Conservation (phyloP, 2,888 invertebrate species). For the Sphaerophoria taeniata region DNA sequence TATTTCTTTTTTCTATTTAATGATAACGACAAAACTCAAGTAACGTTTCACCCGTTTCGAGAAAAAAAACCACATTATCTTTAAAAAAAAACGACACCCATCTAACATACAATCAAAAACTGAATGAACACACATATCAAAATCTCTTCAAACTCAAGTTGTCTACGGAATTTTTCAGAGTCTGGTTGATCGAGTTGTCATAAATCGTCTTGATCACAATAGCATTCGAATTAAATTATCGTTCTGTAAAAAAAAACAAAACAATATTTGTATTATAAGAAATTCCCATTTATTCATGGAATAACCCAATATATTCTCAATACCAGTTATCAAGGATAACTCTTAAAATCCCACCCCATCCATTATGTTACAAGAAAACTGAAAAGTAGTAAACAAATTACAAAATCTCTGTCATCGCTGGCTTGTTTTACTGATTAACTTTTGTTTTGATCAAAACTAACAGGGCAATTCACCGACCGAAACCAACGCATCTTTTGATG, state of each 20-base stretch:
- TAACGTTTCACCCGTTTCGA: not conserved
- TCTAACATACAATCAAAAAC: slow-evolving; percentile 48
- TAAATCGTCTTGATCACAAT: slow-evolving; percentile 35
- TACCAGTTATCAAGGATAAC: slow-evolving; percentile 59
- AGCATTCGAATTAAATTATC: slow-evolving; percentile 53
- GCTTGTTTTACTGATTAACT: slow-evolving; percentile 13
- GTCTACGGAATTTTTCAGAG: not conserved
- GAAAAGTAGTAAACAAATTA: slow-evolving; percentile 34
- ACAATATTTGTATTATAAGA: slow-evolving; percentile 47
- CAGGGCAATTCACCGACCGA: slow-evolving; percentile 38
- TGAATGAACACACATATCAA: slow-evolving; percentile 34
- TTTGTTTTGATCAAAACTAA: slow-evolving; percentile 41
- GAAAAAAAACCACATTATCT: not conserved
- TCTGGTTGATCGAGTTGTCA: slow-evolving; percentile 2
- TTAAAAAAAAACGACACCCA: slow-evolving; percentile 25
- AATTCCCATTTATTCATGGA: slow-evolving; percentile 48
- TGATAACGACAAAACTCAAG: too few relatives aligned
- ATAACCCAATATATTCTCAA: slow-evolving; percentile 42
- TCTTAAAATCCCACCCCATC: slow-evolving; percentile 13
- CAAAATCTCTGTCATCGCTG: slow-evolving; percentile 29
- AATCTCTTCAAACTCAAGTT: not conserved
- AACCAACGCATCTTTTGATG: slow-evolving; percentile 58
- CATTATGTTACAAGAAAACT: slow-evolving; percentile 35
- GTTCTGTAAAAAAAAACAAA: slow-evolving; percentile 10
- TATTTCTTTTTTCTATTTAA: too few relatives aligned